phyloP scores from a whole-genome alignment of 2,797 vertebrate species.

The Alfaro cultratus region DNA sequence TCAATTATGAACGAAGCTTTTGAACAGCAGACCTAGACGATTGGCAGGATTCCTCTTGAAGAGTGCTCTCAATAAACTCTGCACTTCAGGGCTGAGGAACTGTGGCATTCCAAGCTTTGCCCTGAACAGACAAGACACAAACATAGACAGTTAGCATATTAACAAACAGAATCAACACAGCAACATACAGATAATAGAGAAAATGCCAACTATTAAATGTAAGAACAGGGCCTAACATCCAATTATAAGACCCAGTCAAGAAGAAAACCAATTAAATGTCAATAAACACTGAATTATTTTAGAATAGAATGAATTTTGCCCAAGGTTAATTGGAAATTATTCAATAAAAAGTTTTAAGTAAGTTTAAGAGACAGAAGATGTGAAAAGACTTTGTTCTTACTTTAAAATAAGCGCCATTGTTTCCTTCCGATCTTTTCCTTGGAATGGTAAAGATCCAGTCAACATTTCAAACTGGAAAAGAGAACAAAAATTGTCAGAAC shows the following conservation, averaged over 20 bases:
- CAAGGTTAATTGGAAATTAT: neutral
- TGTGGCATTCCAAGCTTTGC: conserved; percentile 98
- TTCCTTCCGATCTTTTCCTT: conserved; percentile 98
- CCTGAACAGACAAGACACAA: conserved; percentile 73
- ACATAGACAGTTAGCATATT: neutral
- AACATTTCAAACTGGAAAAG: conserved; percentile 95
- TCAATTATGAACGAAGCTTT: neutral
- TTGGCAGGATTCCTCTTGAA: conserved; percentile 97
- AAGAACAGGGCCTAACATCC: neutral
- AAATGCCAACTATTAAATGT: neutral
- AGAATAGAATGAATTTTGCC: neutral
- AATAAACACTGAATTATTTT: neutral
- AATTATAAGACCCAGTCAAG: neutral
- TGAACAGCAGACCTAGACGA: conserved; percentile 85
- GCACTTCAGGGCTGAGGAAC: conserved; percentile 93
- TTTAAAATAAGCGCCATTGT: conserved; percentile 98
- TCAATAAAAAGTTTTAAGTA: neutral
- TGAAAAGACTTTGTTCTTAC: conserved; percentile 78
- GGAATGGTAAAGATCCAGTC: conserved; percentile 95
- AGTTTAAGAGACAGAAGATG: neutral
- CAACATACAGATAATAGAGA: neutral
- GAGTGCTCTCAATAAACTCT: conserved; percentile 93
- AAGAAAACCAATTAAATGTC: neutral
- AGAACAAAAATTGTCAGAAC: conserved; percentile 28
- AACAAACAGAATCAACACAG: neutral